Percentiles rank a stretch among this genome's conserved stretches.
These are phyloP conservation scores for Oostethus manadensis DNA, from an alignment of 2,113 vertebrate species.

Conservation along the genomic window DNA sequence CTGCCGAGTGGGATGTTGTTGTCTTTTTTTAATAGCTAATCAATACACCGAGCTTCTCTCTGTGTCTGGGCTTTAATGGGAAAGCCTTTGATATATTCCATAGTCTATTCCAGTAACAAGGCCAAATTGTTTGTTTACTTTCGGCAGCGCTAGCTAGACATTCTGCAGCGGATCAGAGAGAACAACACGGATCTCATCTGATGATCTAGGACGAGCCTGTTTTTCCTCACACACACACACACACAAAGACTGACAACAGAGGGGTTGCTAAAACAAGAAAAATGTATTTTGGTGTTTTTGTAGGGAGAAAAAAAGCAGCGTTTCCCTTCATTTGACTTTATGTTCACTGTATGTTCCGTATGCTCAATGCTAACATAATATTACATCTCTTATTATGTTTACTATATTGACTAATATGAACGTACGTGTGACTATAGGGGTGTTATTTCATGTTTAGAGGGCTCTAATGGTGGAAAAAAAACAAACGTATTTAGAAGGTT, in stretches of 20 bases:
- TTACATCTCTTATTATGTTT: too few species aligned
- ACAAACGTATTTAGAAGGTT: too few species aligned
- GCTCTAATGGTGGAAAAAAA: too few species aligned
- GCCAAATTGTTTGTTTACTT: constrained; percentile 21
- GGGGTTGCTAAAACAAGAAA: too few species aligned
- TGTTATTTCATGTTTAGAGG: too few species aligned
- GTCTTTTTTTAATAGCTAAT: constrained; percentile 25
- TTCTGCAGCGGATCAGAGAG: constrained; percentile 31
- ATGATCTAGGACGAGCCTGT: constrained; percentile 9
- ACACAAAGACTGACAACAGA: not conserved
- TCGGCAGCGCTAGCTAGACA: constrained; percentile 2
- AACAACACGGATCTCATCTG: constrained; percentile 16
- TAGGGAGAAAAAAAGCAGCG: too few species aligned
- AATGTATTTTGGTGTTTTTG: too few species aligned
- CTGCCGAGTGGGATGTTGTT: constrained; percentile 10
- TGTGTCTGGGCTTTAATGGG: not conserved
- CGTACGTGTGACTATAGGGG: too few species aligned
- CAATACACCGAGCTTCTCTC: constrained; percentile 6
- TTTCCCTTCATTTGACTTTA: too few species aligned
- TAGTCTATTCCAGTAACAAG: constrained; percentile 16
- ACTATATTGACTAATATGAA: too few species aligned
- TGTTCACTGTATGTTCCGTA: too few species aligned
- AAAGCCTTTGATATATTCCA: constrained; percentile 27
- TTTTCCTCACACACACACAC: not conserved
- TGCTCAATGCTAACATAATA: too few species aligned